Conservation (phyloP, 35 echinoderm and acorn worm genomes). For the Nesometra sesokonis region DNA sequence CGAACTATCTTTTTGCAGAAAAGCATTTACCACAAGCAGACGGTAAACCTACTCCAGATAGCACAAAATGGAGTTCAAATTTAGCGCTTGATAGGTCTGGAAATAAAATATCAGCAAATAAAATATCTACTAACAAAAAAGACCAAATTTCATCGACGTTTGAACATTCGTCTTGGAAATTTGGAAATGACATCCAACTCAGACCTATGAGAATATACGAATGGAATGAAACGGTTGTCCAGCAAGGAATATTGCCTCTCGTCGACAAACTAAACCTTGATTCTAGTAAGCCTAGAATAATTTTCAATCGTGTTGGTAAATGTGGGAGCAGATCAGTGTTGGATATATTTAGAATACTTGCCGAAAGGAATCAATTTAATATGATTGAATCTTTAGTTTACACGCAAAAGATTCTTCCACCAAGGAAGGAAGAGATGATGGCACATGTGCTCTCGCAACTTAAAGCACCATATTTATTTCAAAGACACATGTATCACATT, state of each 20-base stretch:
- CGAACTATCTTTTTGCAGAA: no score
- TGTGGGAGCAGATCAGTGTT: conserved; percentile 85
- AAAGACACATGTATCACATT: conserved; percentile 63
- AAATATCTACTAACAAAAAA: no score
- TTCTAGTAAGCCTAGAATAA: background rate
- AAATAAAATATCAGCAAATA: background rate
- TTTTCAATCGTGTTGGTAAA: conserved; percentile 88
- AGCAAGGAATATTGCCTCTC: background rate
- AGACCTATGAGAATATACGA: background rate
- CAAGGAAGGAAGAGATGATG: conserved; percentile 4
- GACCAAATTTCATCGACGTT: background rate
- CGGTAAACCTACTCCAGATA: background rate
- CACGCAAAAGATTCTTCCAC: conserved; percentile 17
- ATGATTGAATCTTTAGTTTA: conserved; percentile 60
- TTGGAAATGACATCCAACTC: background rate
- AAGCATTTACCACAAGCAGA: no score
- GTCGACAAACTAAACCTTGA: background rate
- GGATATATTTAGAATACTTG: conserved; percentile 34
- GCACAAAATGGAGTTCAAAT: background rate
- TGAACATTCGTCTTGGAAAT: background rate
- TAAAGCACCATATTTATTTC: conserved; percentile 51
- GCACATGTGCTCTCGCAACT: background rate
- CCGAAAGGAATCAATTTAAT: conserved; percentile 58
- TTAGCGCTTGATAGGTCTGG: background rate
- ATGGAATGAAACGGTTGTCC: background rate